Percentiles rank a stretch among this genome's conserved stretches.
Evolutionary conservation across 2,113 vertebrate species (phyloP).

Genomic region (Dasyornis broadbenti): DNA sequence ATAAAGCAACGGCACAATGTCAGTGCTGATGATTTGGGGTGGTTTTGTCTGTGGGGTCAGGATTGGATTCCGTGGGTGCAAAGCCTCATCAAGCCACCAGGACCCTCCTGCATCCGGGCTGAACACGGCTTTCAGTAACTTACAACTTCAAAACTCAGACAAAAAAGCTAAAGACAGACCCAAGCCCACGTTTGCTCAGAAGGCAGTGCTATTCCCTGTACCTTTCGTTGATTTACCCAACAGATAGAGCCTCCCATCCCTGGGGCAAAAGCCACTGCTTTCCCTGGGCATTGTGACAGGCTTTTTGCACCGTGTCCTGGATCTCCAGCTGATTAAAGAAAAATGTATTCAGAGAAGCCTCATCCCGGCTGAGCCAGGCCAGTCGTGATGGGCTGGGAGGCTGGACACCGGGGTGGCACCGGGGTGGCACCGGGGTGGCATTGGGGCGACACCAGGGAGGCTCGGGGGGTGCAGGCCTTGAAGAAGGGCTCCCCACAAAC

Average conservation of each 20-base stretch:
- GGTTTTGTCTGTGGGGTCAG: not conserved
- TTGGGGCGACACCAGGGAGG: not conserved
- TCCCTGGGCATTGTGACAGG: not conserved
- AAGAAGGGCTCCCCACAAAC: not conserved
- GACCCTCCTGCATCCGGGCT: not conserved
- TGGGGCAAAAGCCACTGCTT: not conserved
- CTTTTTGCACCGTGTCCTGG: not conserved
- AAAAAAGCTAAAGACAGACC: not conserved
- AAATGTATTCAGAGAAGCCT: rapidly evolving
- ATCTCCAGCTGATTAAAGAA: not conserved
- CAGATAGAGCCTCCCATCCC: not conserved
- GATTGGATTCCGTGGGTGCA: not conserved
- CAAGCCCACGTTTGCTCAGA: not conserved
- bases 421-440: not conserved
- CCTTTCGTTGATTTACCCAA: not conserved
- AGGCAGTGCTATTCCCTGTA: not conserved
- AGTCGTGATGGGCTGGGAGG: rapidly evolving
- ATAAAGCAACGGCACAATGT: not conserved
- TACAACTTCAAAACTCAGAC: not conserved
- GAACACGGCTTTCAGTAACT: not conserved
- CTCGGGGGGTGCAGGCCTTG: not conserved
- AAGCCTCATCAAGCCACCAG: not conserved
- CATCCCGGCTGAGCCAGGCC: not conserved
- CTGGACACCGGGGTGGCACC: not conserved
- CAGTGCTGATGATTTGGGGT: not conserved